Evolutionary conservation across 2,797 vertebrate genomes (phyloP).

Genomic region (Prunella strophiata): DNA sequence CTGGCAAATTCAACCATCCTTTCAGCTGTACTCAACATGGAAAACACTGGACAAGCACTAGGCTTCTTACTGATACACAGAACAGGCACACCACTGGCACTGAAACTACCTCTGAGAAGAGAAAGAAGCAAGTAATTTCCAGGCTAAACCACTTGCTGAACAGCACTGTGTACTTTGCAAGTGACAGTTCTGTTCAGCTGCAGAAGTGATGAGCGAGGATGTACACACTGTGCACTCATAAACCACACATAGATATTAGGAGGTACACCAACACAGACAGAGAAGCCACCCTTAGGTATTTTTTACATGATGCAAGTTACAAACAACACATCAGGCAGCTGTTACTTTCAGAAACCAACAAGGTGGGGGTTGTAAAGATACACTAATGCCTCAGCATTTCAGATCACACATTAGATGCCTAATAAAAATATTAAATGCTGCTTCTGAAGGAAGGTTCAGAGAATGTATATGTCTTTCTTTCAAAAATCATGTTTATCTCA

Average conservation of each 20-base stretch:
- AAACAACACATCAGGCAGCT: background rate
- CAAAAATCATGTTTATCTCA: background rate
- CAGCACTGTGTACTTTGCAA: background rate
- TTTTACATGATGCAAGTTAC: background rate
- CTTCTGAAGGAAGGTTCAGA: background rate
- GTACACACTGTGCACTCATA: accelerated
- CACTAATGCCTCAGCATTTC: background rate
- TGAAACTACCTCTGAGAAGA: background rate
- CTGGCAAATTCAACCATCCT: background rate
- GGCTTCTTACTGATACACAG: background rate
- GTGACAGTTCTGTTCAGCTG: background rate
- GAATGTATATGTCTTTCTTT: background rate
- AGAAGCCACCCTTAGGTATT: background rate
- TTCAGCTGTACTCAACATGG: background rate
- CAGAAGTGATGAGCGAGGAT: accelerated
- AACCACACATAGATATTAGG: background rate
- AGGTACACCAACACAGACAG: background rate
- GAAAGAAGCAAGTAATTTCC: background rate
- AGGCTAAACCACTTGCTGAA: background rate
- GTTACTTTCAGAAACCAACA: background rate
- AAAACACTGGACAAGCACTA: background rate
- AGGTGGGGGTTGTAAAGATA: background rate
- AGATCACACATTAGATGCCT: background rate
- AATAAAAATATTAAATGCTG: background rate
- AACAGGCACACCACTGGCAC: background rate